Conservation (phyloP, 2,888 invertebrate species). For the Sinodicranocentrus sp. region DNA sequence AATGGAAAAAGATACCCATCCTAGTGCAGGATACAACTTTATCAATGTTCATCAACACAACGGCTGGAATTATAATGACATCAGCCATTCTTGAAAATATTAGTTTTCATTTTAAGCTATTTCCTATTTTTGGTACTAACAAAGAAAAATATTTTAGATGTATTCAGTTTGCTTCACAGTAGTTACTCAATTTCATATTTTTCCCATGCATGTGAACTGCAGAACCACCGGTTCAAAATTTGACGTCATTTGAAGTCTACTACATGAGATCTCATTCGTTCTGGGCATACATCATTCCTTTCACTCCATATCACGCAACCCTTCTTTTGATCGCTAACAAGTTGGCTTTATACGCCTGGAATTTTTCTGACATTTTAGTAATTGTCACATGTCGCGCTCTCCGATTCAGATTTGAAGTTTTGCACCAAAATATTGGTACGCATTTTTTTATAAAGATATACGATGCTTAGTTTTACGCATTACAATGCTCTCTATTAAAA, state of each 20-base stretch:
- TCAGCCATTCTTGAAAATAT: slow-evolving; percentile 48
- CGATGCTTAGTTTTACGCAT: background rate
- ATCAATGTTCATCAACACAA: background rate
- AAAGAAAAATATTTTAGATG: too few species aligned
- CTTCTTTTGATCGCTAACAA: slow-evolving; percentile 39
- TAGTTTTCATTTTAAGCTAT: slow-evolving; percentile 38
- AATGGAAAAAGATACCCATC: slow-evolving; percentile 1
- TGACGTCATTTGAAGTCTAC: slow-evolving; percentile 34
- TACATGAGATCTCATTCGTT: slow-evolving; percentile 28
- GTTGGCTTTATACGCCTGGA: slow-evolving; percentile 35
- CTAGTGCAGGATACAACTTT: background rate
- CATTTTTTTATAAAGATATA: background rate
- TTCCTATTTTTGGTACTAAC: slow-evolving; percentile 39
- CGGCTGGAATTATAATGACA: background rate
- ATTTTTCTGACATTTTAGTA: slow-evolving; percentile 22
- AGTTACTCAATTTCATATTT: background rate
- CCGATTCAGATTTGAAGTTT: background rate
- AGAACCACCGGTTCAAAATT: slow-evolving; percentile 8
- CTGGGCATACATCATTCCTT: slow-evolving; percentile 22
- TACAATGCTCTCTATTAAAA: background rate
- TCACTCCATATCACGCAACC: background rate
- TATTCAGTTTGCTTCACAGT: too few species aligned
- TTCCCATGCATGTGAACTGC: too few species aligned
- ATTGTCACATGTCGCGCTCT: slow-evolving; percentile 14
- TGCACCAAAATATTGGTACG: slow-evolving; percentile 20